phyloP scores from a whole-genome alignment of 1,140 invertebrate species.

The Drosophila ambigua region DNA sequence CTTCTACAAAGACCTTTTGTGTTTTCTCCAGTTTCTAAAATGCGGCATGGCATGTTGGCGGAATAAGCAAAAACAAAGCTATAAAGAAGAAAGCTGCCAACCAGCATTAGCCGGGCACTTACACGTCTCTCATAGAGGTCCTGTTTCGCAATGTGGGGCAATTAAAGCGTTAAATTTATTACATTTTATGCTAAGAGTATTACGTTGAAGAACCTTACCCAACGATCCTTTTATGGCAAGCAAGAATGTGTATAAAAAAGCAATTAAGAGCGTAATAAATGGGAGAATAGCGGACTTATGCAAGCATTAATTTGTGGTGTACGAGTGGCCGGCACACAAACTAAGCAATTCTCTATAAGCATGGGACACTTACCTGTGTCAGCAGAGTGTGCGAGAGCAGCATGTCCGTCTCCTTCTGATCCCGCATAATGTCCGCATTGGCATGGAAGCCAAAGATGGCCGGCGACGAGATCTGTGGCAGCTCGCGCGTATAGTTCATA shows the following conservation, averaged over 20 bases:
- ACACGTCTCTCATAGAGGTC: constrained; percentile 76
- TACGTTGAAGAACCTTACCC: constrained; percentile 51
- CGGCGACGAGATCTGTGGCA: constrained; percentile 92
- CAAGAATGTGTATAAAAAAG: constrained; percentile 15
- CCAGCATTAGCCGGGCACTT: constrained; percentile 38
- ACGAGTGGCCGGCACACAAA: neutral
- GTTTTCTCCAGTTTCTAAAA: constrained; percentile 71
- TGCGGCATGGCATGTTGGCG: constrained; percentile 16
- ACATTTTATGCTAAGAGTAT: neutral
- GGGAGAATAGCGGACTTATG: neutral
- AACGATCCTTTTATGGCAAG: constrained; percentile 63
- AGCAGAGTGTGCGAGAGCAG: constrained; percentile 91
- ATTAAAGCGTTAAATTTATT: constrained; percentile 11
- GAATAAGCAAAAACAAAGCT: constrained; percentile 3
- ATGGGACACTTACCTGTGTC: constrained; percentile 87
- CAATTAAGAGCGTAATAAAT: constrained; percentile 3
- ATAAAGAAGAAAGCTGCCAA: constrained; percentile 11
- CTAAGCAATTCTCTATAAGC: neutral
- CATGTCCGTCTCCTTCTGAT: constrained; percentile 93
- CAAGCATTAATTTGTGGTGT: neutral
- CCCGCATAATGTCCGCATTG: constrained; percentile 97
- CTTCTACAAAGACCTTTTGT: constrained; percentile 64
- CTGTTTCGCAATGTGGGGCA: constrained; percentile 26
- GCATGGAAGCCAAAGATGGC: constrained; percentile 96
- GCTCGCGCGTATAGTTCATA: constrained; percentile 89